Conservation (phyloP, 37 sponge, comb jelly and placozoan genomes). For the Crambe crambe region DNA sequence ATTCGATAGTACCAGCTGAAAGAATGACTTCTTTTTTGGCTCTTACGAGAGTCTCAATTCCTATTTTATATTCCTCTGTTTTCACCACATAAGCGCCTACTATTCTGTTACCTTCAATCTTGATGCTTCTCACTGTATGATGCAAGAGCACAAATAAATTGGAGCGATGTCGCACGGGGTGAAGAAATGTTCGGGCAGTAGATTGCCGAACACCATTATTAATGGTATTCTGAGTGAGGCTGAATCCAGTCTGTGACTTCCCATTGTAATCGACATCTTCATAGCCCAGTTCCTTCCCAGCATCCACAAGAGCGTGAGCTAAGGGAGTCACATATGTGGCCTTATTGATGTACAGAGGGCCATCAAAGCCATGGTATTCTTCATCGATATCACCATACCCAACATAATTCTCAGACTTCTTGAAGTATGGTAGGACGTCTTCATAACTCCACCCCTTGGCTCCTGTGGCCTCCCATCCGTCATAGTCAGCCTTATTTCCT, state of each 20-base stretch:
- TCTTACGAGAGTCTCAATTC: conserved; percentile 20
- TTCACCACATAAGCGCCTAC: conserved; percentile 29
- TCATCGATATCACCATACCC: conserved; percentile 41
- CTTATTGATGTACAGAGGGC: conserved; percentile 63
- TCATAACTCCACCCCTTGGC: conserved; percentile 84
- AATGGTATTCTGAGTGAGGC: conserved; percentile 52
- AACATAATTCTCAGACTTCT: conserved; percentile 60
- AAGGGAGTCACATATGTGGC: conserved; percentile 45
- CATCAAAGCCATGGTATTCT: conserved; percentile 58
- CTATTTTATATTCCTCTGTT: conserved; percentile 33
- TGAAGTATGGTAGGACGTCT: conserved; percentile 86
- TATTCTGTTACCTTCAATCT: conserved; percentile 42
- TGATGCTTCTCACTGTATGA: conserved; percentile 39
- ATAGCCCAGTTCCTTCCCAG: conserved; percentile 74
- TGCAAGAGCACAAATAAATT: conserved; percentile 67
- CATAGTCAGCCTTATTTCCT: conserved; percentile 82
- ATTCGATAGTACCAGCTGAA: conserved; percentile 74
- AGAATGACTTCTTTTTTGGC: conserved; percentile 78
- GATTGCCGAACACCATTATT: conserved; percentile 59
- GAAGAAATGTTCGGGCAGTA: conserved; percentile 67
- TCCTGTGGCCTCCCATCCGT: conserved; percentile 77
- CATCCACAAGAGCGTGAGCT: conserved; percentile 58
- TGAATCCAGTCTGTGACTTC: conserved; percentile 68
- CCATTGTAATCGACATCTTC: conserved; percentile 73
- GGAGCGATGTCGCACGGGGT: conserved; percentile 53